Percentiles rank a stretch among this genome's conserved stretches.
Conservation (phyloP, 2,797 vertebrate species). For the Glossophaga mutica region DNA sequence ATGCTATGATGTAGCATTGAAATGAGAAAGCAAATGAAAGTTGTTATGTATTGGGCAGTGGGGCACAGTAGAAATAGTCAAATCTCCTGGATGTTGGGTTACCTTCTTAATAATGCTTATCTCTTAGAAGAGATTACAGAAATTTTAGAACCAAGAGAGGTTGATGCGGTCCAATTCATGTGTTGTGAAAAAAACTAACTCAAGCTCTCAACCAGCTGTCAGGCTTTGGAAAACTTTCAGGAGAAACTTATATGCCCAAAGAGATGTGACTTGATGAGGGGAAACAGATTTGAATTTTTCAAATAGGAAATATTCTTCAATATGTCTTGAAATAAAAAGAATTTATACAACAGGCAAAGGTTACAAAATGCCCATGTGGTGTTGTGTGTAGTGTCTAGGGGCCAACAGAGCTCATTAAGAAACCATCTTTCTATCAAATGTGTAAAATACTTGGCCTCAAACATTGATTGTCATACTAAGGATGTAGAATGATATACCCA, state of each 20-base stretch:
- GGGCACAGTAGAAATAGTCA: background rate
- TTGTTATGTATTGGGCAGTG: background rate
- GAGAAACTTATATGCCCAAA: background rate
- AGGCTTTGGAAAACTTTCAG: background rate
- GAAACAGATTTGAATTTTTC: background rate
- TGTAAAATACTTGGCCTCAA: background rate
- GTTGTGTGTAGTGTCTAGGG: background rate
- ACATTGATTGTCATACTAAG: background rate
- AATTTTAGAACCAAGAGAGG: background rate
- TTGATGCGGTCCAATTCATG: background rate
- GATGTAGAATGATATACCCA: background rate
- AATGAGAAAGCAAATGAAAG: background rate
- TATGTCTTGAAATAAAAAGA: background rate
- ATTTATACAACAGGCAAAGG: background rate
- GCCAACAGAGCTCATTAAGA: background rate
- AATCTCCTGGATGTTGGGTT: background rate
- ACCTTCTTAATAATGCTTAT: slow-evolving; percentile 16
- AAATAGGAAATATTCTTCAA: background rate
- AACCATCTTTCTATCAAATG: background rate
- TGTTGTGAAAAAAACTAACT: background rate
- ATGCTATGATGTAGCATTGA: background rate
- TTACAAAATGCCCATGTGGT: background rate
- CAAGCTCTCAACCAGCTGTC: background rate
- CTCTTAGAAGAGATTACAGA: slow-evolving; percentile 11
- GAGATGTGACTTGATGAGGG: background rate